Conservation (phyloP, 2,888 invertebrate species). For the Xestia rhomboidea region DNA sequence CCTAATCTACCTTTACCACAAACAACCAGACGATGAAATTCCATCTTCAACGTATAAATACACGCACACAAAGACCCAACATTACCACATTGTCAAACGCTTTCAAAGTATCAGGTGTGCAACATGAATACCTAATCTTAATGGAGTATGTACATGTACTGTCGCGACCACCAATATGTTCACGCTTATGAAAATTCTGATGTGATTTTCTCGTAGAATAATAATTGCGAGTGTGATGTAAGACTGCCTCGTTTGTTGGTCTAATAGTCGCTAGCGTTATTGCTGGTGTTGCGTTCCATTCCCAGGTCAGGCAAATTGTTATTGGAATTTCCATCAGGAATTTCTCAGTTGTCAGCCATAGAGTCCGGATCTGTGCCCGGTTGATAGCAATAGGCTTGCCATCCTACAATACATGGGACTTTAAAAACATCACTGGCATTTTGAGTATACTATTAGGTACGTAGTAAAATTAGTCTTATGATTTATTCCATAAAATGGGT, state of each 20-base stretch:
- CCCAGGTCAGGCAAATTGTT: neutral
- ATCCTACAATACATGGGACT: neutral
- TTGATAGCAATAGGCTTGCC: neutral
- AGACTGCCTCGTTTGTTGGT: neutral
- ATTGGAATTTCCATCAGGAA: neutral
- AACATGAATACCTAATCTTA: constrained; percentile 89
- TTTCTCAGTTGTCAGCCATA: neutral
- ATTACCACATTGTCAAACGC: constrained; percentile 74
- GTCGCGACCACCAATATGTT: neutral
- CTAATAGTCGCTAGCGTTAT: too few relatives aligned
- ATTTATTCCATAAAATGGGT: neutral
- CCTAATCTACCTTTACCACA: constrained; percentile 10
- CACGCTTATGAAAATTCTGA: neutral
- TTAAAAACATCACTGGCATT: neutral
- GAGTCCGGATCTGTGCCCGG: neutral
- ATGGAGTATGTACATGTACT: constrained; percentile 81
- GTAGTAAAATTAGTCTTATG: too few relatives aligned
- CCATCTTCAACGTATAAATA: constrained; percentile 23
- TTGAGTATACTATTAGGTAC: neutral
- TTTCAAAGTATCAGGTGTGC: constrained; percentile 88
- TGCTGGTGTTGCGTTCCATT: neutral
- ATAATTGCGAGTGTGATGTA: neutral
- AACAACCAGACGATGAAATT: constrained; percentile 45
- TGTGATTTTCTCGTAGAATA: neutral
- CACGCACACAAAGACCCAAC: constrained; percentile 51